phyloP scores from a whole-genome alignment of 2,113 vertebrate species.

The Lophochroa leadbeateri region DNA sequence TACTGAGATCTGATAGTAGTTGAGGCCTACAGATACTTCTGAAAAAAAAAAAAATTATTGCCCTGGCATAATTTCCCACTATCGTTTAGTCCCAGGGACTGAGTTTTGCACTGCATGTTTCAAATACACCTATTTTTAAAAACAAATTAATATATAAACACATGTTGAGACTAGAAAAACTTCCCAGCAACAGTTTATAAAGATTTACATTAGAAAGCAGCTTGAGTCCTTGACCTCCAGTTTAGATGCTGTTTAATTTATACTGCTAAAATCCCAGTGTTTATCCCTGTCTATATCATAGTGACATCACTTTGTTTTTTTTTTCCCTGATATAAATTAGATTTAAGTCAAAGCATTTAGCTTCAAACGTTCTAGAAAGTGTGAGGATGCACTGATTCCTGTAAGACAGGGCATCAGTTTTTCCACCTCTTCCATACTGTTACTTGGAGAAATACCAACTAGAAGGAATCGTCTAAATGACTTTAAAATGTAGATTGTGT shows the following conservation, averaged over 20 bases:
- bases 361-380: neutral
- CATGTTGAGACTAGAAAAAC: neutral
- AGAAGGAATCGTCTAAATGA: neutral
- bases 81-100: neutral
- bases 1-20: neutral
- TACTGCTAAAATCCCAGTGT: neutral
- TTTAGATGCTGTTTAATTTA: neutral
- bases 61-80: neutral
- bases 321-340: neutral
- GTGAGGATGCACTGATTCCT: neutral
- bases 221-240: neutral
- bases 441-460: neutral
- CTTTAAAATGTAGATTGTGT: neutral
- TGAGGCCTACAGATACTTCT: neutral
- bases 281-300: neutral
- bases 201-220: neutral
- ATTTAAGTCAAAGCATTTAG: conserved; percentile 5
- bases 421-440: neutral
- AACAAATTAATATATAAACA: neutral
- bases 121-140: neutral
- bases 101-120: neutral
- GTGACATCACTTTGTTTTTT: neutral
- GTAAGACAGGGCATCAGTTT: neutral
- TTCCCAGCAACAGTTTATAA: neutral
- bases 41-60: neutral